Conservation (phyloP, 2,797 vertebrate species). For the Sarcophilus harrisii region DNA sequence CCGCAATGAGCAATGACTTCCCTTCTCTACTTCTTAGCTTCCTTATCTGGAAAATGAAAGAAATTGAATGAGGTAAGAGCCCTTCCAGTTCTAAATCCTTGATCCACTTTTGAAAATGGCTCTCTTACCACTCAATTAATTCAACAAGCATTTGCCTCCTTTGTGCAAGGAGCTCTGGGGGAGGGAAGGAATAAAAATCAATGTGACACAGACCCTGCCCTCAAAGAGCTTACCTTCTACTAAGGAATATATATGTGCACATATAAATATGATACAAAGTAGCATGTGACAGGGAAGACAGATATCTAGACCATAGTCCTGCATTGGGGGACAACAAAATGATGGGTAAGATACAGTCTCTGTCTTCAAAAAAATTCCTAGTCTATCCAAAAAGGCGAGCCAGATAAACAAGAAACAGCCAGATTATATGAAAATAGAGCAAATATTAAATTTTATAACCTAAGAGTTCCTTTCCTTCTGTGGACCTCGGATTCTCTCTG, state of each 20-base stretch:
- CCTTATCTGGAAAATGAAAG: background rate
- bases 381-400: too few species aligned
- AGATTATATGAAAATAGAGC: too few species aligned
- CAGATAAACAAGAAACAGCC: too few species aligned
- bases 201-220: background rate
- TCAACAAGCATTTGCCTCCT: background rate
- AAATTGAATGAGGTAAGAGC: background rate
- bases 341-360: too few species aligned
- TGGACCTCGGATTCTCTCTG: background rate
- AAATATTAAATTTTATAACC: too few species aligned
- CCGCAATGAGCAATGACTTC: background rate
- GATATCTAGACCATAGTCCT: background rate
- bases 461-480: too few species aligned
- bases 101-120: background rate
- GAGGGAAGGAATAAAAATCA: background rate
- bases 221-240: background rate
- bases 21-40: background rate
- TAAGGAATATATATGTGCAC: background rate
- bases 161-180: background rate
- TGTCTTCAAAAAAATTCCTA: background rate
- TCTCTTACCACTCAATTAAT: background rate
- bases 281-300: background rate
- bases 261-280: background rate
- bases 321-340: background rate
- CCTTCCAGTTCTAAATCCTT: background rate